phyloP scores from a whole-genome alignment of 2,113 vertebrate species.

The Chionomys nivalis region DNA sequence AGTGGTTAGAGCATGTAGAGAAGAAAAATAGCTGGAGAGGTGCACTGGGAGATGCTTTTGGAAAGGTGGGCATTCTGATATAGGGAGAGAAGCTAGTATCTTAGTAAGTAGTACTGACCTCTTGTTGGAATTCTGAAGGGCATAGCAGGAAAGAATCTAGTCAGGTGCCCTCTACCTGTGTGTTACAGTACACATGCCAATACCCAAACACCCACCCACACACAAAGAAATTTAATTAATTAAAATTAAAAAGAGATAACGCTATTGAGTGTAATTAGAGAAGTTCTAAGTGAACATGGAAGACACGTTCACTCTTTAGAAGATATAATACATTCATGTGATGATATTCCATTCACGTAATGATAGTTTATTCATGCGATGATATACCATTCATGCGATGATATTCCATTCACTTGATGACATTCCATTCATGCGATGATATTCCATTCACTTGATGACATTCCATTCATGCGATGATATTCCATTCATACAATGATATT shows the following conservation, averaged over 20 bases:
- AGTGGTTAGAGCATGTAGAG: not conserved
- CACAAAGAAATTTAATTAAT: not conserved
- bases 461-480: no score
- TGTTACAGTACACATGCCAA: not conserved
- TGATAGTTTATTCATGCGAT: no score
- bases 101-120: not conserved
- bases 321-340: not conserved
- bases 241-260: not conserved
- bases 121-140: not conserved
- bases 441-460: no score
- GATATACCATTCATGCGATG: no score
- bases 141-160: no score
- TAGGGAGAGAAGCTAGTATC: no score
- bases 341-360: no score
- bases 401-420: no score
- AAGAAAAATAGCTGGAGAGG: not conserved
- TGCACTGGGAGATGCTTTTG: not conserved
- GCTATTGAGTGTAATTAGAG: slow-evolving; percentile 9
- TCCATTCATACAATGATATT: no score
- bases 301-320: not conserved
- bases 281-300: not conserved
- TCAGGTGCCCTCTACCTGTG: not conserved
- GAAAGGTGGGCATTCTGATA: not conserved
- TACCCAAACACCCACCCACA: not conserved
- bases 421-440: no score